A percentile compares a stretch with the other conserved stretches of the same genome.
These are phyloP conservation scores for Lanistes nyassanus DNA, from an alignment of 1,140 invertebrate genomes.

Conservation along the genomic window DNA sequence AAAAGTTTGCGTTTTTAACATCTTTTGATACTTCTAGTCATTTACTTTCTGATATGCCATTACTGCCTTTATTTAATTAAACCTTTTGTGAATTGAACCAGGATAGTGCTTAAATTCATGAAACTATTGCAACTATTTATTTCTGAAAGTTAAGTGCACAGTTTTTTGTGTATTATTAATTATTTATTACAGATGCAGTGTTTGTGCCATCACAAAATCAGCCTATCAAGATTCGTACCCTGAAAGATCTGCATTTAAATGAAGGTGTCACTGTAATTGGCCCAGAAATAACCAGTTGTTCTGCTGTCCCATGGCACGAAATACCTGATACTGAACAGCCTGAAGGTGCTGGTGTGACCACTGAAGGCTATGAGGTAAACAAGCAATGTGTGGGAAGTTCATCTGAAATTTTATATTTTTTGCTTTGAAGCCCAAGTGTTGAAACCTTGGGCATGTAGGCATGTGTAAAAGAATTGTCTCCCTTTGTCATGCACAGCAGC, in stretches of 20 bases:
- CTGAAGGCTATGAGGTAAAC: conserved; percentile 14
- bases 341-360: conserved; percentile 3
- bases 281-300: conserved; percentile 19
- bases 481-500: no score
- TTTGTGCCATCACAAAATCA: conserved; percentile 33
- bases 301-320: not conserved
- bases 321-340: not conserved
- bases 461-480: no score
- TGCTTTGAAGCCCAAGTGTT: not conserved
- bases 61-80: no score
- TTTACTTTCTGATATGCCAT: no score
- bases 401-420: not conserved
- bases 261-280: conserved; percentile 26
- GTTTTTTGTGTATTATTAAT: no score
- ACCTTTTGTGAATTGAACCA: no score
- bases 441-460: not conserved
- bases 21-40: no score
- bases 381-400: no score
- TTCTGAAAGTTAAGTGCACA: no score
- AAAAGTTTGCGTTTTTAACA: no score
- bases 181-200: conserved; percentile 44
- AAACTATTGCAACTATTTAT: no score
- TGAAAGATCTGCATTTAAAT: conserved; percentile 31
- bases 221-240: conserved; percentile 20
- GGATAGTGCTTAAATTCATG: no score